These are phyloP conservation scores for Antennarius striatus DNA, from an alignment of 2,113 vertebrate genomes.

Conservation along the genomic window DNA sequence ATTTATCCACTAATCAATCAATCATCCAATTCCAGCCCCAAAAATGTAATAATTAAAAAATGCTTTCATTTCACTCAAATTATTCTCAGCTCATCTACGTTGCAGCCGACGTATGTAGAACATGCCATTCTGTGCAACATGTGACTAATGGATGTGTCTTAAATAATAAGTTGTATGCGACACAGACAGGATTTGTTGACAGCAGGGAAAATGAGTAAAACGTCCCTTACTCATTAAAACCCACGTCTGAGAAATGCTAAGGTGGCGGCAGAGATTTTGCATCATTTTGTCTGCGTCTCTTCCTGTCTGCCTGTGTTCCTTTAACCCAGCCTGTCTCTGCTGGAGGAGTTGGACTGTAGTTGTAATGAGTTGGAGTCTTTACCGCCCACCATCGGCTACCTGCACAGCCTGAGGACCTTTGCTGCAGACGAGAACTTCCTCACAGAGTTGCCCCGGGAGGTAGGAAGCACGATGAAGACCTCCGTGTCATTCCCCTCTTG, in stretches of 20 bases:
- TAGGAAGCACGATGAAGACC: conserved; percentile 59
- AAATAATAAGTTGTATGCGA: too few relatives aligned
- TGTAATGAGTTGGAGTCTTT: conserved; percentile 96
- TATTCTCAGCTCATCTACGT: too few relatives aligned
- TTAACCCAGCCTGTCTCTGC: conserved; percentile 86
- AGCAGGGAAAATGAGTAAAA: conserved; percentile 11
- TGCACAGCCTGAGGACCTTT: conserved; percentile 92
- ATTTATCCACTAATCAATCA: too few relatives aligned
- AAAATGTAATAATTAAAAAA: too few relatives aligned
- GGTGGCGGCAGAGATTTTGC: conserved; percentile 11
- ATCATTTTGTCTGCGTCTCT: conserved; percentile 17
- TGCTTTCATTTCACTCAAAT: too few relatives aligned
- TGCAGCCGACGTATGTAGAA: neutral
- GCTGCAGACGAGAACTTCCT: conserved; percentile 98
- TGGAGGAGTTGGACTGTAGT: conserved; percentile 99
- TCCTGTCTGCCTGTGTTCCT: conserved; percentile 31
- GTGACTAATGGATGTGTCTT: conserved; percentile 1
- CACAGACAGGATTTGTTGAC: conserved; percentile 26
- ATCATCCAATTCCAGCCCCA: too few relatives aligned
- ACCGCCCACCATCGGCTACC: conserved; percentile 93
- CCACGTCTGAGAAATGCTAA: neutral
- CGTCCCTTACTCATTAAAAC: conserved; percentile 22
- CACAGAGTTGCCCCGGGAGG: conserved; percentile 92
- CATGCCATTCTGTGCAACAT: neutral
- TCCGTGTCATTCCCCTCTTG: too few relatives aligned